Evolutionary conservation across 2,797 vertebrate genomes (phyloP).

Genomic region (Lepus oiostolus): DNA sequence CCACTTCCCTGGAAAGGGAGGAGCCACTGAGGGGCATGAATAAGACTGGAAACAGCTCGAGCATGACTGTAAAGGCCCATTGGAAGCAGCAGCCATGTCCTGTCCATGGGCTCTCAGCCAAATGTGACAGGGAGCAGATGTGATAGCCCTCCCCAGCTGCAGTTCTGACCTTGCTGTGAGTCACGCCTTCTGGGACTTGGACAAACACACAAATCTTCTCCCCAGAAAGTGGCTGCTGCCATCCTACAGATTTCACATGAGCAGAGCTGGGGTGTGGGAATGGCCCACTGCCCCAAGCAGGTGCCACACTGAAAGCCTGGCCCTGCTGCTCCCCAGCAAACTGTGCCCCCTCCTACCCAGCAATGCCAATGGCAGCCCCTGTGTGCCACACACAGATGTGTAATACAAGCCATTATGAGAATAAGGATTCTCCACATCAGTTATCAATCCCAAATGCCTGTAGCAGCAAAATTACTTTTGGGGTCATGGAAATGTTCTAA

Average conservation of each 20-base stretch:
- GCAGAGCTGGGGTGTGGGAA: too few relatives aligned
- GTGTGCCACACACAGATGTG: rapidly evolving
- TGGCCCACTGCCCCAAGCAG: rapidly evolving
- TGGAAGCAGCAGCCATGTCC: constrained; percentile 37
- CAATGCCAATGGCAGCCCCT: rapidly evolving
- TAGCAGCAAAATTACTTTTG: background rate
- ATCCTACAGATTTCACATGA: background rate
- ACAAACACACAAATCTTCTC: background rate
- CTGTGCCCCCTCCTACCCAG: background rate
- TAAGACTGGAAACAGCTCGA: background rate
- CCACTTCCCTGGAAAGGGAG: background rate
- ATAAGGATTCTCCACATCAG: rapidly evolving
- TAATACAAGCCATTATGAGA: background rate
- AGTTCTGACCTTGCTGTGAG: background rate
- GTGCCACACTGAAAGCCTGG: rapidly evolving
- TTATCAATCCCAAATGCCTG: background rate
- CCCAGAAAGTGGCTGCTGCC: background rate
- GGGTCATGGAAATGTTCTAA: background rate
- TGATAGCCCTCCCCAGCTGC: background rate
- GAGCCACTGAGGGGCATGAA: background rate
- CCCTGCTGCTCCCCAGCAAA: background rate
- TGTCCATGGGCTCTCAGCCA: background rate
- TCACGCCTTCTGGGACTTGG: background rate
- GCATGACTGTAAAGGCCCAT: constrained; percentile 30
- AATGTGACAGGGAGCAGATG: background rate